A percentile compares a stretch with the other conserved stretches of the same genome.
Conservation (phyloP, 2,113 vertebrate species). For the Epinephelus fuscoguttatus region DNA sequence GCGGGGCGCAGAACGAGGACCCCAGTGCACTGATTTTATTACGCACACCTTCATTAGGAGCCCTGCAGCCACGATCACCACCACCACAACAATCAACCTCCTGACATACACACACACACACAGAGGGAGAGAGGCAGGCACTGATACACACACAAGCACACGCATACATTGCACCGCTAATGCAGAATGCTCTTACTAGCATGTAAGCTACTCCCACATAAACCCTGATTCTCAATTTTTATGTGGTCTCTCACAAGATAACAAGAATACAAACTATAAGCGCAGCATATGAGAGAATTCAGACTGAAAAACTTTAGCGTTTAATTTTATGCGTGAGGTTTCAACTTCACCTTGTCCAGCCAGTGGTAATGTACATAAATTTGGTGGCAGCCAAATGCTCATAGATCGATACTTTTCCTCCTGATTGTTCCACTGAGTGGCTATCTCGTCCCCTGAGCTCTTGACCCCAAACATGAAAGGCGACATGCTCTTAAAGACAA, state of each 20-base stretch:
- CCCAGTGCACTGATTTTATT: slow-evolving; percentile 93
- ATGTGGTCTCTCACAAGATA: not conserved
- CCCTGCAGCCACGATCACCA: slow-evolving; percentile 77
- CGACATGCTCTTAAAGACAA: slow-evolving; percentile 66
- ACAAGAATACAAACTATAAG: not conserved
- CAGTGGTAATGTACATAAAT: slow-evolving; percentile 22
- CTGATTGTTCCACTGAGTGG: slow-evolving; percentile 61
- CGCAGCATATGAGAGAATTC: no score
- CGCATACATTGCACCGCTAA: slow-evolving; percentile 31
- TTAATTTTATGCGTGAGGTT: not conserved
- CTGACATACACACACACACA: slow-evolving; percentile 68
- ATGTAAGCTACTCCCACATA: slow-evolving; percentile 46
- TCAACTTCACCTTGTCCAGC: slow-evolving; percentile 15
- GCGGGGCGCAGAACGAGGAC: slow-evolving; percentile 87
- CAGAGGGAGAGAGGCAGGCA: slow-evolving; percentile 1
- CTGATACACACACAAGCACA: slow-evolving; percentile 28
- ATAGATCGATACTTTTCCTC: slow-evolving; percentile 63
- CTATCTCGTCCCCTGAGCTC: slow-evolving; percentile 60
- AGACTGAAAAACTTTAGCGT: not conserved
- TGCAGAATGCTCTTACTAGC: slow-evolving; percentile 39
- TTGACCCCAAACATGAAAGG: slow-evolving; percentile 73
- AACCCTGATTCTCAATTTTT: slow-evolving; percentile 9
- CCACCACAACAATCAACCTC: slow-evolving; percentile 81
- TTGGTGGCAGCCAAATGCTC: slow-evolving; percentile 44
- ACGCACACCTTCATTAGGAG: slow-evolving; percentile 93